Evolutionary conservation across 1,140 invertebrate genomes (phyloP), one percentile per base, ranked within the genome.

Genomic region (Aphidius ervi): DNA sequence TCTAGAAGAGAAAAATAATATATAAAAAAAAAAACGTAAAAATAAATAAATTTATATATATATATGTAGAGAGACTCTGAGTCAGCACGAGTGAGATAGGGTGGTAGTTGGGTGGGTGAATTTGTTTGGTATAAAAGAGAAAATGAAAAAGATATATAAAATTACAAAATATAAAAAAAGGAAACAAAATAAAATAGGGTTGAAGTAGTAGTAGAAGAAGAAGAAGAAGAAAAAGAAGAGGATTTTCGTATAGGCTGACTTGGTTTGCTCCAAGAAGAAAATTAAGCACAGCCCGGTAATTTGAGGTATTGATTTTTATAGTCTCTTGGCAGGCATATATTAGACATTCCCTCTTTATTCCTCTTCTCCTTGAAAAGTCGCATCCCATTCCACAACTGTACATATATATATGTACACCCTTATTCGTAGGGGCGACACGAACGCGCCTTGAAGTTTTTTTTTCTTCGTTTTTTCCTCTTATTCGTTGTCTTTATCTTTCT

Each of bases 261-360:
- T 58, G 64, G 64, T 54, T 65, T 69, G 68, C 71, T 70, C 72
- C 70, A 75, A 61, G 74, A 77, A 78, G 76, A 78, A 80, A 80
- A 80, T 79, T 80, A 79, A 80, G 75, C 75, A 77, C 74, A 74
- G 75, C 78, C 76, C 72, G 76, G 78, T 80, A 80, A 80, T 80
- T 80, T 80, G 74, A 79, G 77, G 76, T 80, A 80, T 79, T 80
- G 78, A 80, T 80, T 79, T 80, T 80, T 80, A 80, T 80, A 79
- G 75, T 74, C 75, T 74, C 74, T 76, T 72, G 74, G 74, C 75
- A 73, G 72, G 76, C 76, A 80, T 79, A 78, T 71, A 79, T 80
- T 79, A 80, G 73, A 67, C 67, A 69, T 64, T 67, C 65, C 62
- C 62, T 66, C 65, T 67, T 50, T 57, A 46, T 47, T 48, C 56